Evolutionary conservation across 2,113 vertebrate species (phyloP), one percentile per base, ranked within the genome.

Genomic region (Cardinalis cardinalis): DNA sequence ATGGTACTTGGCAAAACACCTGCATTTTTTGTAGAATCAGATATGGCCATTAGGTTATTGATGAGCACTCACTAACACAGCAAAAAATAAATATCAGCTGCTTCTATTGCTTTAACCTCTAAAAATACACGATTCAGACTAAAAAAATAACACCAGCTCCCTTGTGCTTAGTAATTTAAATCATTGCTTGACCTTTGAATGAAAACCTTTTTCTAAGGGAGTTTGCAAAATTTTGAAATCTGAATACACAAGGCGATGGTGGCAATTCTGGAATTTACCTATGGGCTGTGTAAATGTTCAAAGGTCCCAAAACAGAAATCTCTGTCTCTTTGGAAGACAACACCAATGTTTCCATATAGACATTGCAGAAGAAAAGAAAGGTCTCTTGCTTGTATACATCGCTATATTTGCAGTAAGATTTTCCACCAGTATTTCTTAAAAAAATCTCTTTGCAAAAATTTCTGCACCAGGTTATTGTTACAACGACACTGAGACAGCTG

Each of bases 191-290:
- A 93, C 90, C 89, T 90, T 90, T 95, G 41, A 48, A n/a, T 66
- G 64, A 88, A 77, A 32, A 64, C 13, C 38, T 44, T 51, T 58
- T 36, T 60, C 38, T 81, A 68, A 68, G 68, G 92, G 60, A 89
- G 92, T 90, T 73, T 65, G 74, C 18, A 82, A 94, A 96, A 95
- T 51, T 88, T 71, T 74, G 31, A 95, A 92, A 80, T 87, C 85
- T 91, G 93, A 97, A 87, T 83, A 94, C 64, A 70, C 46, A 68
- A 44, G 72, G 55, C 0, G 4, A 85, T 82, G 86, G 92, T 95
- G 93, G 94, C 95, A 97, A 87, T 58, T 85, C 48, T 98, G 97
- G 96, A 97, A 97, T 98, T 98, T 98, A 97, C 95, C 87, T 82
- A 84, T 80, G 78, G 15, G 44, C 69, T 96, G 84, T 96, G 97